Percentiles rank a stretch among this genome's conserved stretches.
phyloP scores from a whole-genome alignment of 2,888 invertebrate species.

The Lampropteryx suffumata region DNA sequence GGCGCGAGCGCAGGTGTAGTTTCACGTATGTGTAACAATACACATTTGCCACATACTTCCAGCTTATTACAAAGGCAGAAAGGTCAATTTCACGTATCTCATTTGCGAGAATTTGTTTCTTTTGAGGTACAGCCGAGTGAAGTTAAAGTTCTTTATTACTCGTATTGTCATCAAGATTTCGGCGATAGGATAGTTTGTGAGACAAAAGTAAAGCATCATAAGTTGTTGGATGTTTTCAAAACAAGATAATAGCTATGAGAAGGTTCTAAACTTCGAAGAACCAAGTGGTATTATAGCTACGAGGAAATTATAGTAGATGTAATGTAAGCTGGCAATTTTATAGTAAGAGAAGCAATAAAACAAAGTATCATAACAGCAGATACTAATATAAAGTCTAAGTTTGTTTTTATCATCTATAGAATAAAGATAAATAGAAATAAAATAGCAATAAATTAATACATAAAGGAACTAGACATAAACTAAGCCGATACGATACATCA shows the following conservation, averaged over 20 bases:
- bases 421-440: conserved; percentile 13
- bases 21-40: conserved; percentile 57
- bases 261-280: conserved; percentile 24
- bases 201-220: conserved; percentile 56
- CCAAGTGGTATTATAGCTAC: background rate
- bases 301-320: background rate
- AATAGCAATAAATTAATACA: conserved; percentile 17
- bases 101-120: conserved; percentile 29
- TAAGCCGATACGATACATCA: conserved; percentile 32
- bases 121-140: conserved; percentile 40
- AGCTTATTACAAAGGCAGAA: conserved; percentile 36
- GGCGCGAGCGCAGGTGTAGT: conserved; percentile 62
- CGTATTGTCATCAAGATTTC: conserved; percentile 70
- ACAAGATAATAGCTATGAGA: conserved; percentile 44
- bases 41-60: conserved; percentile 27
- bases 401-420: conserved; percentile 13
- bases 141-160: conserved; percentile 66
- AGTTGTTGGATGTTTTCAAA: conserved; percentile 49
- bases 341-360: conserved; percentile 12
- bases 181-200: conserved; percentile 51
- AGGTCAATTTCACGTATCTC: conserved; percentile 34
- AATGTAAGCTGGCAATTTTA: conserved; percentile 7
- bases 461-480: conserved; percentile 10
- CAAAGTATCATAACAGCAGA: background rate
- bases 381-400: too few species aligned